Percentiles rank a stretch among this genome's conserved stretches.
Conservation (phyloP, 2,888 invertebrate genomes). For the Andricus curvator region DNA sequence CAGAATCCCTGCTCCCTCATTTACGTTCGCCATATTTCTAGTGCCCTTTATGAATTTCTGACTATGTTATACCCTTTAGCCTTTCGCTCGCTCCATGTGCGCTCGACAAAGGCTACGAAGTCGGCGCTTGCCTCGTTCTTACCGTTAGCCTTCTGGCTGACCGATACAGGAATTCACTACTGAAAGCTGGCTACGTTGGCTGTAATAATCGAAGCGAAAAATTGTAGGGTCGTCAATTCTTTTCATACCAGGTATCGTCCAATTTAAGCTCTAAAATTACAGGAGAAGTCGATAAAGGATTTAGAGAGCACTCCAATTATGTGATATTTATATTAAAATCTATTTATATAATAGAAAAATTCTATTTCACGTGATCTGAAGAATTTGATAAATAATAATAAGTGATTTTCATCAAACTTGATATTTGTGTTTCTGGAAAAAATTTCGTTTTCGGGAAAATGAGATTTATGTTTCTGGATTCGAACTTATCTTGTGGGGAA, state of each 20-base stretch:
- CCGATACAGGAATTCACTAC: constrained; percentile 51
- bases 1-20: constrained; percentile 40
- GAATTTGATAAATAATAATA: constrained; percentile 39
- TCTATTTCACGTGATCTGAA: constrained; percentile 43
- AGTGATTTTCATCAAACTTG: background rate
- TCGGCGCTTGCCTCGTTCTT: constrained; percentile 47
- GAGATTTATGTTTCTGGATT: no score
- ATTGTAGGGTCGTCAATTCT: constrained; percentile 33
- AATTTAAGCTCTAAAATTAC: constrained; percentile 32
- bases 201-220: constrained; percentile 39
- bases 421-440: no score
- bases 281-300: background rate
- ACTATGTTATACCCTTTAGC: constrained; percentile 48
- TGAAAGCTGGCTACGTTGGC: constrained; percentile 43
- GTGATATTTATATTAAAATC: background rate
- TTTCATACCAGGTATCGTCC: constrained; percentile 23
- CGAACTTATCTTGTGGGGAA: no score
- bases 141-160: constrained; percentile 51
- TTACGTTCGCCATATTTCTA: constrained; percentile 46
- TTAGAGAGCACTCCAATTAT: background rate
- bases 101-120: constrained; percentile 50
- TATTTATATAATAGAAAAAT: constrained; percentile 46
- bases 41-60: constrained; percentile 39
- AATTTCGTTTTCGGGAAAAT: no score
- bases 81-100: constrained; percentile 49